These are phyloP conservation scores for Nasonia giraulti DNA, from an alignment of 1,140 invertebrate genomes.

Conservation along the genomic window DNA sequence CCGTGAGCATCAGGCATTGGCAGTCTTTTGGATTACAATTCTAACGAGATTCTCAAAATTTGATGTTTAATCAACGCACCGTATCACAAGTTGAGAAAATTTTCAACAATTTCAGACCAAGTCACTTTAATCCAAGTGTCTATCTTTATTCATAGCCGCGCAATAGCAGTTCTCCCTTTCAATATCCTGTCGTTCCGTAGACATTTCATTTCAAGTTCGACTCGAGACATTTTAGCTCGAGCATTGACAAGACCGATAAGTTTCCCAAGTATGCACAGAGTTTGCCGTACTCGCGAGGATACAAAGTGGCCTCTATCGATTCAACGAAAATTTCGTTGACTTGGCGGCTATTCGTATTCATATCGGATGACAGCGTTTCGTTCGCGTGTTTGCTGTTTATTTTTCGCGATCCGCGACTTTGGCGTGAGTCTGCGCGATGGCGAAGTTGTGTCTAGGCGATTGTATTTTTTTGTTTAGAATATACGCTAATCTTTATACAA, in stretches of 20 bases:
- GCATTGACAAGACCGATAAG: not conserved
- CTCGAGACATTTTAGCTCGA: not conserved
- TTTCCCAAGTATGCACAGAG: conserved; percentile 1
- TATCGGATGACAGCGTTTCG: conserved; percentile 10
- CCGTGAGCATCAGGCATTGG: not conserved
- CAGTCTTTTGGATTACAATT: not conserved
- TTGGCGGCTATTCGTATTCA: conserved; percentile 22
- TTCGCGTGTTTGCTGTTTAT: conserved; percentile 1
- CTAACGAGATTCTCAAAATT: not conserved
- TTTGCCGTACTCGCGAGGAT: not conserved
- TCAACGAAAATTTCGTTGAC: conserved; percentile 27
- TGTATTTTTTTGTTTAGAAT: not conserved
- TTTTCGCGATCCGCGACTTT: not conserved
- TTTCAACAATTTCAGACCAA: not conserved
- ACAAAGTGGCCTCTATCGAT: not conserved
- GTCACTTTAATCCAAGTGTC: too few relatives aligned
- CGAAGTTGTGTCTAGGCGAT: not conserved
- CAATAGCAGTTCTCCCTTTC: not conserved
- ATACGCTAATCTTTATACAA: too few relatives aligned
- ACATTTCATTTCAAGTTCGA: not conserved
- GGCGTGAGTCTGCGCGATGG: not conserved
- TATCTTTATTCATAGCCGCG: not conserved
- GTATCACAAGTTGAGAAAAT: not conserved
- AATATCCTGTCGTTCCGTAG: not conserved
- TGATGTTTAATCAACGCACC: too few relatives aligned